Conservation (phyloP, 2,888 invertebrate species). For the Phengaris arion region DNA sequence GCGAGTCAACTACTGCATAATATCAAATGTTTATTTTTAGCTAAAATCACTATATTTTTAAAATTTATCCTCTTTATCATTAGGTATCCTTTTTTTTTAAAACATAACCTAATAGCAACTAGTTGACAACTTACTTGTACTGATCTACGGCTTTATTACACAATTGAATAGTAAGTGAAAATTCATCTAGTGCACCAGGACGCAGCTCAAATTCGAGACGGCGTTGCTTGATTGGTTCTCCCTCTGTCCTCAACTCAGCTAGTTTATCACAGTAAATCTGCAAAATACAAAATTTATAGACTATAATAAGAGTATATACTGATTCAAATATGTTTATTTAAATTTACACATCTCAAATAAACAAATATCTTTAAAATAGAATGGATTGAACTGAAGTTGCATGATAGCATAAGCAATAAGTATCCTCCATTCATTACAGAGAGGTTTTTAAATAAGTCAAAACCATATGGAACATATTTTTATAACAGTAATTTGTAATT, state of each 20-base stretch:
- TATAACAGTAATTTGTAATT: too few relatives aligned
- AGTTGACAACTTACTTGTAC: slow-evolving; percentile 70
- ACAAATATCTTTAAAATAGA: background rate
- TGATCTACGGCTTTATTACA: slow-evolving; percentile 89
- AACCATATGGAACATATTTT: too few relatives aligned
- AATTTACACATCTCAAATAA: background rate
- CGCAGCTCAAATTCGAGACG: slow-evolving; percentile 89
- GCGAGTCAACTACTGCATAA: too few relatives aligned
- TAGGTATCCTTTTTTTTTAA: too few relatives aligned
- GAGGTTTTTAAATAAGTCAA: too few relatives aligned
- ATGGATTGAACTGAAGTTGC: background rate
- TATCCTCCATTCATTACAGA: too few relatives aligned
- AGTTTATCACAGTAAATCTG: slow-evolving; percentile 83
- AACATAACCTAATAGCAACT: too few relatives aligned
- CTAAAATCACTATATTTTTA: too few relatives aligned
- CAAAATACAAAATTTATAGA: slow-evolving; percentile 11
- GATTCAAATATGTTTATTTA: background rate
- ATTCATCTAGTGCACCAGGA: slow-evolving; percentile 88
- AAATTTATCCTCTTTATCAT: too few relatives aligned
- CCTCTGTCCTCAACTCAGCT: slow-evolving; percentile 83
- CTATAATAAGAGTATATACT: too few relatives aligned
- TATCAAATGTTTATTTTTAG: too few relatives aligned
- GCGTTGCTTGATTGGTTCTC: slow-evolving; percentile 93
- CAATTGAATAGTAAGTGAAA: slow-evolving; percentile 86
- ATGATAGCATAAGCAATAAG: too few relatives aligned